Base-by-base conservation (phyloP, 2,888 invertebrate species). In the Lepidocyrtinus sp. region DNA sequence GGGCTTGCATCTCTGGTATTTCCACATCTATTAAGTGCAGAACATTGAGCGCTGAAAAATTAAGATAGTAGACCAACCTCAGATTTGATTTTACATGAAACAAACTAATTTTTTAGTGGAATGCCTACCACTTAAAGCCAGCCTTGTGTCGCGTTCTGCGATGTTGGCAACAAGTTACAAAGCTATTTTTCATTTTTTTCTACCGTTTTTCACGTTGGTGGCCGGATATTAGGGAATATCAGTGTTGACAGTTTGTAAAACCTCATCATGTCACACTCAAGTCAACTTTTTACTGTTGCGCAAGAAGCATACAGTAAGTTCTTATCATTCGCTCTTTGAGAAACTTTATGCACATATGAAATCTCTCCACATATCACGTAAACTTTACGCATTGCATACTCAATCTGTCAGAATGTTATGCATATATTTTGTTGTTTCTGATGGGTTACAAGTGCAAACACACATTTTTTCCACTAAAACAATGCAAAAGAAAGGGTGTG, bases 211-310 rank as follows among this genome's bases (percentile, higher is more conserved):
- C 12, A 36, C 70, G 75, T 63, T 64, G 63, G 78, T 74, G 73
- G 75, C 80, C 80, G 80, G 80, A 80, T 80, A 80, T 74, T 80
- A 75, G 75, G n/a, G 62, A 67, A 75, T 80, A 75, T 71, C 74
- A 80, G 26, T 50, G 62, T 80, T 80, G 80, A 80, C 80, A 80
- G 80, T 80, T 73, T n/a, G 73, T 73, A 27, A 74, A 74, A 73
- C 78, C 76, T 71, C 72, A 63, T 61, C 68, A 26, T 55, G 55
- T 55, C 55, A 55, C 65, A 45, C 72, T 72, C 67, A n/a, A n/a
- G n/a, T n/a, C n/a, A 78, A 67, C 68, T 65, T 24, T 77, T 75
- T 63, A n/a, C n/a, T 50, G 65, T 67, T 74, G 65, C 74, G 74
- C 64, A 74, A 74, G 74, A 55, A 55, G 17, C n/a, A 17, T 12